These are phyloP conservation scores for Priocnemis perturbator DNA, from an alignment of 2,888 invertebrate species.

Conservation along the genomic window DNA sequence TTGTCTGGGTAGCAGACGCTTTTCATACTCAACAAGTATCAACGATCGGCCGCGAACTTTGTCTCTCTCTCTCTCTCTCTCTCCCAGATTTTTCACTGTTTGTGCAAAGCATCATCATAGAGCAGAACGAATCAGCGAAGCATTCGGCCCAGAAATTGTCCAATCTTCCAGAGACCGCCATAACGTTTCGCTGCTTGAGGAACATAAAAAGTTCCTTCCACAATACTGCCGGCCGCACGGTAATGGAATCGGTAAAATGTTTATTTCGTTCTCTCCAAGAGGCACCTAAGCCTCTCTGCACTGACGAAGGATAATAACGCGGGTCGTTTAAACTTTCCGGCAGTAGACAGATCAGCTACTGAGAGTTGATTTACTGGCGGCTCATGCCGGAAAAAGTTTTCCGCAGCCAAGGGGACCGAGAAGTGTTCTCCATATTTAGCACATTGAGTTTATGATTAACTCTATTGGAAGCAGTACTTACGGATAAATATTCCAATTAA, in stretches of 20 bases:
- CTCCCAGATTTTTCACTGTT: background rate
- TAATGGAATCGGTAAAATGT: slow-evolving; percentile 60
- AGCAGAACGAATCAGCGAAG: slow-evolving; percentile 27
- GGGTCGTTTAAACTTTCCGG: background rate
- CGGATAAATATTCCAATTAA: too few relatives aligned
- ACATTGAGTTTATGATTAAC: too few relatives aligned
- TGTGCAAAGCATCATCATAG: slow-evolving; percentile 32
- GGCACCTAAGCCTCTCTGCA: too few relatives aligned
- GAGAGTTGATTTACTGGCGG: too few relatives aligned
- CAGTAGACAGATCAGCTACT: too few relatives aligned
- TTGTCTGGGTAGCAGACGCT: too few relatives aligned
- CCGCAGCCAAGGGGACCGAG: too few relatives aligned
- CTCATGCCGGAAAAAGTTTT: background rate
- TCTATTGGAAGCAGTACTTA: too few relatives aligned
- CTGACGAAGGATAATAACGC: slow-evolving; percentile 9
- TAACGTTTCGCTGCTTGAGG: slow-evolving; percentile 51
- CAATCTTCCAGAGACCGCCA: slow-evolving; percentile 23
- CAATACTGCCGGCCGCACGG: slow-evolving; percentile 40
- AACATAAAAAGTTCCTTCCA: slow-evolving; percentile 60
- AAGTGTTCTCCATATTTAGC: too few relatives aligned
- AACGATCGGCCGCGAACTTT: too few relatives aligned
- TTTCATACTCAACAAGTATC: too few relatives aligned
- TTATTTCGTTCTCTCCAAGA: slow-evolving; percentile 45
- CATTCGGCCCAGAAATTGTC: slow-evolving; percentile 23
- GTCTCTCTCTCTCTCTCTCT: too few relatives aligned